Evolutionary conservation across 2,113 vertebrate species (phyloP).

Genomic region (Bothrops jararaca): DNA sequence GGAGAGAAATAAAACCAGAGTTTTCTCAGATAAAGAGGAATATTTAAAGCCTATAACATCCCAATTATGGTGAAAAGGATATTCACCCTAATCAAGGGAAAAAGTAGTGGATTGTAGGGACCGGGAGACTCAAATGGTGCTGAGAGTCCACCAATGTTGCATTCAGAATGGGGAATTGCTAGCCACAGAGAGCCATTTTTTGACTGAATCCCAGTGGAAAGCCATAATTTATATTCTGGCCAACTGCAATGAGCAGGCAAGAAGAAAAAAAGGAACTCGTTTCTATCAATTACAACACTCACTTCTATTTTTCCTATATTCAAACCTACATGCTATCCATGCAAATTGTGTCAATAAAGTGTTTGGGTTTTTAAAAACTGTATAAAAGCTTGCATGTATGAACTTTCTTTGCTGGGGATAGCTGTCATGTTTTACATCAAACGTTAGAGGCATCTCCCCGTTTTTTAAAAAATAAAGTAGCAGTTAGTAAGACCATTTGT

Average conservation of each 20-base stretch:
- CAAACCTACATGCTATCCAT: background rate
- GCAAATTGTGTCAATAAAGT: background rate
- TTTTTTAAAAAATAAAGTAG: background rate
- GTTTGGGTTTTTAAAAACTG: background rate
- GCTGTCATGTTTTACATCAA: background rate
- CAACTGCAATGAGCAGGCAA: background rate
- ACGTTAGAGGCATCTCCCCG: background rate
- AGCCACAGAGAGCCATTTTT: background rate
- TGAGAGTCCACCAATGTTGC: background rate
- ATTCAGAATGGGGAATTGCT: background rate
- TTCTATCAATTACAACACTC: background rate
- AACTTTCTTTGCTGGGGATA: background rate
- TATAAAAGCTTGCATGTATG: background rate
- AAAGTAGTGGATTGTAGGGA: background rate
- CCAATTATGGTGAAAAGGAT: background rate
- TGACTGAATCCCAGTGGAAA: background rate
- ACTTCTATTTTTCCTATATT: background rate
- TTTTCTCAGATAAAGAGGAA: background rate
- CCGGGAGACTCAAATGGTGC: background rate
- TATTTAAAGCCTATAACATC: background rate
- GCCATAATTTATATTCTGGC: background rate
- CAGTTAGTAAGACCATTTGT: background rate
- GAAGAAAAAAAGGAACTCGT: background rate
- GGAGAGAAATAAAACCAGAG: background rate
- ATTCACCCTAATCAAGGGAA: background rate